Evolutionary conservation across 1,140 invertebrate genomes (phyloP).

Genomic region (Ylistrum balloti): DNA sequence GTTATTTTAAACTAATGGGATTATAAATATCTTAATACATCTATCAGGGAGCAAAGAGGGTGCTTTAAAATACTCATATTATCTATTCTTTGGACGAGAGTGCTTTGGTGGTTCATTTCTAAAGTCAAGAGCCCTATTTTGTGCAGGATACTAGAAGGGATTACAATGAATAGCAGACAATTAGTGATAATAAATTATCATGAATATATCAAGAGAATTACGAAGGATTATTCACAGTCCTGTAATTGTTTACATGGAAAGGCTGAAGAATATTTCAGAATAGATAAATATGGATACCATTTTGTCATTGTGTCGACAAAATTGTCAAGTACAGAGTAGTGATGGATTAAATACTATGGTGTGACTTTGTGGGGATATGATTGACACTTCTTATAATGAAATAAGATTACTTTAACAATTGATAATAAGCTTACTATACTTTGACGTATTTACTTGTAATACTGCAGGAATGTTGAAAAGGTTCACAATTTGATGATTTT

Average conservation of each 20-base stretch:
- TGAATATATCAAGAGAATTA: not conserved
- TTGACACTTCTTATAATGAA: not conserved
- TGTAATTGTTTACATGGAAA: slow-evolving; percentile 30
- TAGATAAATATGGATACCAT: slow-evolving; percentile 27
- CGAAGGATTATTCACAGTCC: not conserved
- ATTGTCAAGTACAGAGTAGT: not conserved
- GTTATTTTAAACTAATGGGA: not conserved
- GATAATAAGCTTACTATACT: not conserved
- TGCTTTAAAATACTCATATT: slow-evolving; percentile 13
- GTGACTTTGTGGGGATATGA: not conserved
- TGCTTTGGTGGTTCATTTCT: not conserved
- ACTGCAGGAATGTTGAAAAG: not conserved
- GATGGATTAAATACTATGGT: not conserved
- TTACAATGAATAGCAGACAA: not conserved
- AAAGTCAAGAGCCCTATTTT: not conserved
- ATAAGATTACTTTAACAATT: not conserved
- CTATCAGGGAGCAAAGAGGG: not conserved
- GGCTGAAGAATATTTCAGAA: not conserved
- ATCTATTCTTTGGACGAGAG: not conserved
- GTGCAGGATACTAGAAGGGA: not conserved
- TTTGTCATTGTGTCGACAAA: not conserved
- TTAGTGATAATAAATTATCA: slow-evolving; percentile 23
- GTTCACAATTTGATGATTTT: not conserved
- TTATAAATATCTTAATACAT: not conserved
- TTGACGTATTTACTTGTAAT: not conserved